A percentile compares a stretch with the other conserved stretches of the same genome.
Evolutionary conservation across 2,888 invertebrate species (phyloP).

Genomic region (Hermaeophaga mercurialis): DNA sequence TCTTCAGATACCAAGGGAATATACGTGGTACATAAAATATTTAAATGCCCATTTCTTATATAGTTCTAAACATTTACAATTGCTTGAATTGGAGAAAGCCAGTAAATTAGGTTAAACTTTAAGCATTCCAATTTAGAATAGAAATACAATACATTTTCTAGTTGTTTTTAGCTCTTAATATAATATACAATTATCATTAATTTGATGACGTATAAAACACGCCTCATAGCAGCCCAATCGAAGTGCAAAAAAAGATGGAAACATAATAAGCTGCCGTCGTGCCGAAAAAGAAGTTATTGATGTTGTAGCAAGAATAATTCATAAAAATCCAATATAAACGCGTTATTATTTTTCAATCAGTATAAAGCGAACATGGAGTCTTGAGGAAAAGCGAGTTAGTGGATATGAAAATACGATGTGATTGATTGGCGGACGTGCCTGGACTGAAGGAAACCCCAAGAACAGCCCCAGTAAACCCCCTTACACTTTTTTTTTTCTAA

Average conservation of each 20-base stretch:
- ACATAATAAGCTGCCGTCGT: constrained; percentile 37
- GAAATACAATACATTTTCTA: too few species aligned
- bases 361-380: constrained; percentile 51
- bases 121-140: too few species aligned
- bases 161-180: too few species aligned
- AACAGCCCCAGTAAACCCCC: constrained; percentile 27
- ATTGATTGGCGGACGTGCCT: constrained; percentile 55
- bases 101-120: too few species aligned
- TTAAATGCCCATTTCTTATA: too few species aligned
- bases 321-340: constrained; percentile 54
- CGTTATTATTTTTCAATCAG: constrained; percentile 57
- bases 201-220: constrained; percentile 2
- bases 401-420: constrained; percentile 56
- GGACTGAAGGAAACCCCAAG: constrained; percentile 49
- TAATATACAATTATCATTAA: too few species aligned
- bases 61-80: too few species aligned
- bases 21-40: too few species aligned
- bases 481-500: constrained; percentile 13
- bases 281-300: constrained; percentile 49
- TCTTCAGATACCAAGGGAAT: too few species aligned
- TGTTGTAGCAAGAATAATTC: constrained; percentile 53
- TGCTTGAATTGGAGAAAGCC: too few species aligned
- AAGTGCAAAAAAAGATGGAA: constrained; percentile 15
- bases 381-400: constrained; percentile 52
- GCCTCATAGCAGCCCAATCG: constrained; percentile 10